A percentile compares a stretch with the other conserved stretches of the same genome.
These are phyloP conservation scores for Drosophila prostipennis DNA, from an alignment of 2,888 invertebrate species.

Conservation along the genomic window DNA sequence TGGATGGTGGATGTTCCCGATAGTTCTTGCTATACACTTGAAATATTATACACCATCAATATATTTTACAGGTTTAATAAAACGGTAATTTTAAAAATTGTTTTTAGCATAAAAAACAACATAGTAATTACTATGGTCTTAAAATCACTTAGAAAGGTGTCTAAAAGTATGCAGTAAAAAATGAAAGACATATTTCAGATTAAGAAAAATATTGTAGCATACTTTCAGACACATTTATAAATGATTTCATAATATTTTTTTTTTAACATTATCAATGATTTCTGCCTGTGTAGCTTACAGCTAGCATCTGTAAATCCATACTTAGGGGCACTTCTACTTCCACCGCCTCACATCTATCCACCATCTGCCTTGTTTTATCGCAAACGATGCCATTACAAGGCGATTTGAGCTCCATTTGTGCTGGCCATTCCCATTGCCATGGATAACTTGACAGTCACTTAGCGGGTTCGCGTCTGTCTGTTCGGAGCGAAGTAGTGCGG, in stretches of 20 bases:
- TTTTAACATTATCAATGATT: neutral
- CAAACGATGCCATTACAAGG: slow-evolving; percentile 50
- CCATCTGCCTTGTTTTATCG: slow-evolving; percentile 43
- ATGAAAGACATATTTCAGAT: neutral
- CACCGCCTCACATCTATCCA: neutral
- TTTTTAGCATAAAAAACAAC: too few species aligned
- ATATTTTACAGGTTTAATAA: too few species aligned
- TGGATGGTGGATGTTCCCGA: neutral
- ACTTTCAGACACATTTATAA: neutral
- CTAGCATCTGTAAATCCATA: slow-evolving; percentile 29
- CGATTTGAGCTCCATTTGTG: slow-evolving; percentile 62
- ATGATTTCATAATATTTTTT: too few species aligned
- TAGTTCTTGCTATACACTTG: slow-evolving; percentile 1
- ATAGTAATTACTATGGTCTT: too few species aligned
- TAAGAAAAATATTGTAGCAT: neutral
- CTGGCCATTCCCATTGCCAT: slow-evolving; percentile 48
- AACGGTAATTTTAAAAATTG: too few species aligned
- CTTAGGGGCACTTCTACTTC: slow-evolving; percentile 17
- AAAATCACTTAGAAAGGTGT: too few species aligned
- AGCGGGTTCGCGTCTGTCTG: slow-evolving; percentile 41
- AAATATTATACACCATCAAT: too few species aligned
- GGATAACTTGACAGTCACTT: slow-evolving; percentile 61
- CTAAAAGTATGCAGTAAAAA: neutral
- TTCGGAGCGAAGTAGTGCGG: neutral
- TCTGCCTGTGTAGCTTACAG: slow-evolving; percentile 17